Percentiles rank a stretch among this genome's conserved stretches.
Evolutionary conservation across 2,797 vertebrate species (phyloP).

Genomic region (Sphaeramia orbicularis): DNA sequence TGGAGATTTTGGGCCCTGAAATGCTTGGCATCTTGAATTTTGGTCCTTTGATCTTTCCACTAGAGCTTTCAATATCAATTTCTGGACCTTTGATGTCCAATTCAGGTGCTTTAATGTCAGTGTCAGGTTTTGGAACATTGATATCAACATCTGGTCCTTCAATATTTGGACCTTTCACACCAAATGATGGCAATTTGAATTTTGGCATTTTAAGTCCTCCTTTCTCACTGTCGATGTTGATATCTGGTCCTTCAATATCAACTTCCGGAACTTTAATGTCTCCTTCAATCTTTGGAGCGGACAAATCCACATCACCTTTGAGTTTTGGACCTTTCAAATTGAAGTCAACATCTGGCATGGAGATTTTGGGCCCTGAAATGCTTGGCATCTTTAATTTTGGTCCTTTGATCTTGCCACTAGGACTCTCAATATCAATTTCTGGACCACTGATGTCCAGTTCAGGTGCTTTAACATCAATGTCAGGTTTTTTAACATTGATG

Average conservation of each 20-base stretch:
- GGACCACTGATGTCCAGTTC: slow-evolving; percentile 6
- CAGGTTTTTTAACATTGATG: slow-evolving; percentile 5
- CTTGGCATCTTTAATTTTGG: slow-evolving; percentile 38
- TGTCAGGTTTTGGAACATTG: no score
- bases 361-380: not conserved
- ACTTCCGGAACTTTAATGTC: no score
- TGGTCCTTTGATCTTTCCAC: no score
- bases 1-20: no score
- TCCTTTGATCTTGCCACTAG: slow-evolving; percentile 22
- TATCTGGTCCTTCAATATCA: slow-evolving; percentile 19
- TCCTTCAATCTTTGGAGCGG: slow-evolving; percentile 58
- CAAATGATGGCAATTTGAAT: no score
- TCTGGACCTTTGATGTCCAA: no score
- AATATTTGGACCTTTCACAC: no score
- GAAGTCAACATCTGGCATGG: slow-evolving; percentile 10
- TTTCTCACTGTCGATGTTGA: slow-evolving; percentile 17
- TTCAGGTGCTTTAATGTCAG: no score
- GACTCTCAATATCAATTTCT: slow-evolving; percentile 15
- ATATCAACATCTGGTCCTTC: no score
- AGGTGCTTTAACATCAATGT: slow-evolving; percentile 12
- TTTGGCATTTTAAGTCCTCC: slow-evolving; percentile 48
- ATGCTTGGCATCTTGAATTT: no score
- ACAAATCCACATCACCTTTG: slow-evolving; percentile 54
- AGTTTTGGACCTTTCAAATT: slow-evolving; percentile 20
- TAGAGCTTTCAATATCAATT: no score